Conservation (phyloP, 2,797 vertebrate species). For the Oceanodroma leucorhoa region DNA sequence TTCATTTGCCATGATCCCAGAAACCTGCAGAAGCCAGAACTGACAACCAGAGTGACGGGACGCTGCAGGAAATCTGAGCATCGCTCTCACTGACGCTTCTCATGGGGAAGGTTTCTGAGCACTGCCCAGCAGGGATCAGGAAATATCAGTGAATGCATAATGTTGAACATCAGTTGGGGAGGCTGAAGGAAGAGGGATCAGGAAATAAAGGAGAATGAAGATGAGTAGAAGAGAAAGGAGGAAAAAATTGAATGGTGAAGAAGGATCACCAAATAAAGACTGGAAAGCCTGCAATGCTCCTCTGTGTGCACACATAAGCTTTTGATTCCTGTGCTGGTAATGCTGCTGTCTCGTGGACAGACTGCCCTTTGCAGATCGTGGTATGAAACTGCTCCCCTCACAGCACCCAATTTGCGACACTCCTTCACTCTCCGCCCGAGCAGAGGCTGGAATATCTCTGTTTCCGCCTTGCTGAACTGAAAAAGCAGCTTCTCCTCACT, state of each 20-base stretch:
- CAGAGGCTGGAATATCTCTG: neutral
- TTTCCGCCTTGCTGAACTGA: neutral
- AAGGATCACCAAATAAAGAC: neutral
- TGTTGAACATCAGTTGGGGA: neutral
- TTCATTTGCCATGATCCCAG: neutral
- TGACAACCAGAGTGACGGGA: neutral
- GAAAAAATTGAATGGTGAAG: neutral
- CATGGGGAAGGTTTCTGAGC: neutral
- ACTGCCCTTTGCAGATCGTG: neutral
- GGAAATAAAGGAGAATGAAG: neutral
- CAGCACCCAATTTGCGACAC: neutral
- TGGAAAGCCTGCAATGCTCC: neutral
- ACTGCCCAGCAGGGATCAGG: neutral
- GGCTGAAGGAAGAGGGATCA: neutral
- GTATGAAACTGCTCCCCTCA: neutral
- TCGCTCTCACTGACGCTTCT: neutral
- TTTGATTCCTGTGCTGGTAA: neutral
- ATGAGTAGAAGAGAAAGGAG: neutral
- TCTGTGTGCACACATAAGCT: rapidly evolving
- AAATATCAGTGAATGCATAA: neutral
- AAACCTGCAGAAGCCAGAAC: neutral
- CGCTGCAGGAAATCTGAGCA: neutral
- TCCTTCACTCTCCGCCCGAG: neutral
- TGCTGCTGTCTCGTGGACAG: rapidly evolving
- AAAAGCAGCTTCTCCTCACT: neutral